Percentiles rank a stretch among this genome's conserved stretches.
These are phyloP conservation scores for Phymatocera aterrima DNA, from an alignment of 2,888 invertebrate species.

Conservation along the genomic window DNA sequence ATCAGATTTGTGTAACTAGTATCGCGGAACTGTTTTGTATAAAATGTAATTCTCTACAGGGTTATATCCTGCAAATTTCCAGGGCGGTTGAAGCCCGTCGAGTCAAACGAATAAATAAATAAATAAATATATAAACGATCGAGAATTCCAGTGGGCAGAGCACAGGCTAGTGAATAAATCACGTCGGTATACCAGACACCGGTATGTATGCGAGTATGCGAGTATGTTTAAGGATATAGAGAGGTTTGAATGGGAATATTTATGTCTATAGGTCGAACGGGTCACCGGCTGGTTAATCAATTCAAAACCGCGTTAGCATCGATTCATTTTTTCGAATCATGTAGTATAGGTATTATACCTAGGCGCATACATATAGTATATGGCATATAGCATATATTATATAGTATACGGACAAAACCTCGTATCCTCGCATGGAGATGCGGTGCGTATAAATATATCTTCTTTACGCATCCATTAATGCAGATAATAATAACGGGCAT, in stretches of 20 bases:
- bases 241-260: conserved; percentile 28
- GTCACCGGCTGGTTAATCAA: conserved; percentile 38
- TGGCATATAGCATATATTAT: too few relatives aligned
- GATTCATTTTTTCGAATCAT: neutral
- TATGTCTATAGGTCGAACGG: conserved; percentile 31
- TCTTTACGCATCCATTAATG: too few relatives aligned
- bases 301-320: conserved; percentile 33
- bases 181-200: too few relatives aligned
- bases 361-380: neutral
- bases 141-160: neutral
- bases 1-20: too few relatives aligned
- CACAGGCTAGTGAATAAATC: neutral
- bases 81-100: too few relatives aligned
- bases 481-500: too few relatives aligned
- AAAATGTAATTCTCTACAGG: too few relatives aligned
- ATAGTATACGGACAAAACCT: too few relatives aligned
- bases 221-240: neutral
- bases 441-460: too few relatives aligned
- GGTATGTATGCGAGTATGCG: neutral
- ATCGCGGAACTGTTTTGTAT: too few relatives aligned
- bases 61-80: too few relatives aligned
- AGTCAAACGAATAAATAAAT: neutral
- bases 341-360: neutral
- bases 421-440: too few relatives aligned
- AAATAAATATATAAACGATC: neutral